A percentile compares a stretch with the other conserved stretches of the same genome.
phyloP scores from a whole-genome alignment of 2,888 invertebrate genomes.

The Micoletzkya japonica region DNA sequence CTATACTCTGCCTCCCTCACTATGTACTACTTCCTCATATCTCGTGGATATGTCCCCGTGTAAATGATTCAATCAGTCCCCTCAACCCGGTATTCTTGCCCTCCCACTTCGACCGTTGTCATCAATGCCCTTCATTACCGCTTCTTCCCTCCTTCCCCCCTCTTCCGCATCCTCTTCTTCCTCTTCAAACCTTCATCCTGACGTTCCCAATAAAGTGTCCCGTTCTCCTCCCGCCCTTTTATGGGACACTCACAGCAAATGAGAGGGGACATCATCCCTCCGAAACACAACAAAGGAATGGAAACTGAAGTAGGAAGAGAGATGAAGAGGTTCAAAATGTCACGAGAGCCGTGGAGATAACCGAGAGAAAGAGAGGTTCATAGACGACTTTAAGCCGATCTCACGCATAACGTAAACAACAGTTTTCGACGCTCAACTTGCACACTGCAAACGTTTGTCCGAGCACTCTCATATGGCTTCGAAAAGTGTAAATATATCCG shows the following conservation, averaged over 20 bases:
- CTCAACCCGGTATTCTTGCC: not conserved
- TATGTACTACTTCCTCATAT: not conserved
- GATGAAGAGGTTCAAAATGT: too few species aligned
- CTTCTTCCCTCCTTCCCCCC: not conserved
- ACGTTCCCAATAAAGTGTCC: not conserved
- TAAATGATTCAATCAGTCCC: not conserved
- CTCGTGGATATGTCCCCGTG: not conserved
- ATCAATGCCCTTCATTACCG: not conserved
- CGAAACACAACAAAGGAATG: too few species aligned
- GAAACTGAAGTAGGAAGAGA: too few species aligned
- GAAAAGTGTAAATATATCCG: too few species aligned
- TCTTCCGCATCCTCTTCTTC: too few species aligned
- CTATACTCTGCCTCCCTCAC: not conserved
- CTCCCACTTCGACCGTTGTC: not conserved
- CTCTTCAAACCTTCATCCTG: slow-evolving; percentile 1
- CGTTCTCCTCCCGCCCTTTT: not conserved
- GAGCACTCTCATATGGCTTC: too few species aligned
- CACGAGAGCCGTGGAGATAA: too few species aligned
- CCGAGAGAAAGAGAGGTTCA: too few species aligned
- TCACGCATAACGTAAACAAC: too few species aligned
- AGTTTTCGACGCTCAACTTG: too few species aligned
- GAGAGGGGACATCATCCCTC: not conserved
- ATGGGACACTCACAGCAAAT: not conserved
- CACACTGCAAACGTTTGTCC: too few species aligned
- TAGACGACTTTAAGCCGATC: too few species aligned